Conservation (phyloP, 2,797 vertebrate species). For the Crenuchus spilurus region DNA sequence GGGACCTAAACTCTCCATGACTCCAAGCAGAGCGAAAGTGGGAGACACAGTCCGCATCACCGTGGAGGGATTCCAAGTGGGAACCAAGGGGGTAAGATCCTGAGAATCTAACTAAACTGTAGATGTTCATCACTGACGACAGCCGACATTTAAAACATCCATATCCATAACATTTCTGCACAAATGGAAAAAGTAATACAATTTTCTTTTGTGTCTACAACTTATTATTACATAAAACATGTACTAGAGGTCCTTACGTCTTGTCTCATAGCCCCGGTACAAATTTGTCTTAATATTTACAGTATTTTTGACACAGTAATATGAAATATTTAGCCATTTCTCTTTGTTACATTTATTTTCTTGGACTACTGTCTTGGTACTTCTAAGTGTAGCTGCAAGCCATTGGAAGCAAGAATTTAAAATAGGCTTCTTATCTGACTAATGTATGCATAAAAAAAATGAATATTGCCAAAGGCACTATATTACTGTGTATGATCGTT, state of each 20-base stretch:
- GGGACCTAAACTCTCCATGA: constrained; percentile 87
- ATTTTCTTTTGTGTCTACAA: neutral
- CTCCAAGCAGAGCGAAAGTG: constrained; percentile 82
- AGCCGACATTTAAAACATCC: neutral
- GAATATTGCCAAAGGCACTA: neutral
- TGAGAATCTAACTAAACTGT: neutral
- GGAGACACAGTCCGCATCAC: constrained; percentile 90
- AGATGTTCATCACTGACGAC: neutral
- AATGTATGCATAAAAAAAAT: constrained; percentile 22
- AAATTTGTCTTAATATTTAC: neutral
- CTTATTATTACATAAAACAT: neutral
- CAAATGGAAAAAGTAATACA: neutral
- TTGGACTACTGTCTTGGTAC: neutral
- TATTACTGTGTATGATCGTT: neutral
- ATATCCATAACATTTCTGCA: too few species aligned
- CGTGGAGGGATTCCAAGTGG: constrained; percentile 90
- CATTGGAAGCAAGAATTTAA: neutral
- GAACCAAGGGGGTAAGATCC: constrained; percentile 69
- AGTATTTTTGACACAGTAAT: neutral
- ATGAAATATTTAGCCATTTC: neutral
- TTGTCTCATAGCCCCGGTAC: neutral
- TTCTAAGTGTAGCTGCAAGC: neutral
- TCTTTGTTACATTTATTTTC: neutral
- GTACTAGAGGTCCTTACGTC: neutral
- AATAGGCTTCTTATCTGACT: constrained; percentile 9